phyloP scores from a whole-genome alignment of 1,140 invertebrate species.

The Anthonomus grandis region DNA sequence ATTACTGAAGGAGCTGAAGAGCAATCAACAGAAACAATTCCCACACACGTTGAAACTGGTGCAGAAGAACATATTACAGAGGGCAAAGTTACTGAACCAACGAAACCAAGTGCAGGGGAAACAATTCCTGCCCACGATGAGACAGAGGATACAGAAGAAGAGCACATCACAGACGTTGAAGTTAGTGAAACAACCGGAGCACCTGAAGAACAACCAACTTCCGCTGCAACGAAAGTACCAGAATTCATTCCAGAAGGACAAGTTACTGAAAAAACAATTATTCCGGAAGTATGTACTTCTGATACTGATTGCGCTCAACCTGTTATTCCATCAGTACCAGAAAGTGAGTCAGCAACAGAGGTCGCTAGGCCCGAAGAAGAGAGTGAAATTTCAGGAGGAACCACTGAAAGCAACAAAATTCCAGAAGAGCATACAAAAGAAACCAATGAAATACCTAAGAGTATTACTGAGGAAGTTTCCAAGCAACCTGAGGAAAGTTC shows the following conservation, averaged over 20 bases:
- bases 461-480: neutral
- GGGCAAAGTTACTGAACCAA: neutral
- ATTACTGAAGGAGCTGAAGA: constrained; percentile 8
- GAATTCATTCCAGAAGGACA: neutral
- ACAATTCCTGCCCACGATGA: no score
- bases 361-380: constrained; percentile 19
- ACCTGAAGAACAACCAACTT: neutral
- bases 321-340: constrained; percentile 15
- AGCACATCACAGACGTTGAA: constrained; percentile 12
- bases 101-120: no score
- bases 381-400: constrained; percentile 4
- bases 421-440: constrained; percentile 29
- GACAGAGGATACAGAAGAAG: no score
- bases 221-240: neutral
- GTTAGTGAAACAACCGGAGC: neutral
- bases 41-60: constrained; percentile 8
- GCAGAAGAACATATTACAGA: constrained; percentile 28
- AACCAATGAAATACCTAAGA: constrained; percentile 33
- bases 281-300: constrained; percentile 26
- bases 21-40: constrained; percentile 11
- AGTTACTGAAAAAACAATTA: constrained; percentile 20
- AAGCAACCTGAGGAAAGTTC: constrained; percentile 22
- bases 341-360: constrained; percentile 32
- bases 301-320: constrained; percentile 21
- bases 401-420: constrained; percentile 24